These are phyloP conservation scores for Drosophila ezoana DNA, from an alignment of 2,888 invertebrate species.

Conservation along the genomic window DNA sequence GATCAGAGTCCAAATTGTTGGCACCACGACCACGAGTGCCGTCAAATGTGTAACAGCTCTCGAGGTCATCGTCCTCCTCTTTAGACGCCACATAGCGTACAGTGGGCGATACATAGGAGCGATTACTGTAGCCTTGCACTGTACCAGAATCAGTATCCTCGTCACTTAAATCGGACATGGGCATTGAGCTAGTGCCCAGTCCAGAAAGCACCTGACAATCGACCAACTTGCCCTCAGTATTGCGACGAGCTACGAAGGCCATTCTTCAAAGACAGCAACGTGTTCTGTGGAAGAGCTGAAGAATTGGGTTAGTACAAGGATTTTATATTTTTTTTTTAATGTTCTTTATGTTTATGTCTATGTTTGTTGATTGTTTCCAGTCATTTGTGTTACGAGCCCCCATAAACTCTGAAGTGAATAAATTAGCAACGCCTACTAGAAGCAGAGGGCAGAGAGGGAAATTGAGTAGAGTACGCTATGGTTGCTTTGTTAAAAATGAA, in stretches of 20 bases:
- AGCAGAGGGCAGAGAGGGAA: background rate
- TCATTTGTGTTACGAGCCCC: constrained; percentile 26
- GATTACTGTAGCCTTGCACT: constrained; percentile 43
- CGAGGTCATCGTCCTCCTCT: constrained; percentile 17
- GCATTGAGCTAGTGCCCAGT: background rate
- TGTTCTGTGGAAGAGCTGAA: constrained; percentile 19
- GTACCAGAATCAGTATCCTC: constrained; percentile 46
- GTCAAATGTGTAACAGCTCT: background rate
- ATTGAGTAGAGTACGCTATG: background rate
- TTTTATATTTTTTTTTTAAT: constrained; percentile 5
- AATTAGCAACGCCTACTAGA: constrained; percentile 10
- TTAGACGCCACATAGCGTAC: constrained; percentile 51
- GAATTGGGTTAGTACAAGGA: constrained; percentile 6
- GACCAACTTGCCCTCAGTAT: constrained; percentile 53
- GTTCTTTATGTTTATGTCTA: constrained; percentile 22
- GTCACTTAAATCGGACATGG: constrained; percentile 52
- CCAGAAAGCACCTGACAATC: constrained; percentile 46
- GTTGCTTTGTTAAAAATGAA: background rate
- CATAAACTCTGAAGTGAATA: background rate
- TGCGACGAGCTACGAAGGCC: constrained; percentile 61
- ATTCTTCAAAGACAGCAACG: constrained; percentile 27
- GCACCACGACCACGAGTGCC: background rate
- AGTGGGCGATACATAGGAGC: constrained; percentile 56
- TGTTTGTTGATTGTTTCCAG: constrained; percentile 24
- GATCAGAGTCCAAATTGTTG: constrained; percentile 2